phyloP scores from a whole-genome alignment of 1,140 invertebrate species.

The Trichomalopsis sarcophagae region DNA sequence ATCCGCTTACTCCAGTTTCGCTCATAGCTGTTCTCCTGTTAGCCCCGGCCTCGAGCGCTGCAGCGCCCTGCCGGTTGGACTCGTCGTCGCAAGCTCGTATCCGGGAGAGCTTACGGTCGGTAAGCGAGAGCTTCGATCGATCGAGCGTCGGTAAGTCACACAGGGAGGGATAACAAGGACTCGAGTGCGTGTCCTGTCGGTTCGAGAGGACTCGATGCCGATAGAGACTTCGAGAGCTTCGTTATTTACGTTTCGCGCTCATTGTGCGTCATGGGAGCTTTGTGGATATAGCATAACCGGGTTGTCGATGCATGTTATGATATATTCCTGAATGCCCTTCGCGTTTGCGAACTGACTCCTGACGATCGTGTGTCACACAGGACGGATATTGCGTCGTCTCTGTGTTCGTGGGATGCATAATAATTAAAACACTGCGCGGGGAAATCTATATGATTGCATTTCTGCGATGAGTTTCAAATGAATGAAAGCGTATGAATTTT shows the following conservation, averaged over 20 bases:
- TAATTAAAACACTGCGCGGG: not conserved
- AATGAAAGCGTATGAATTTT: not conserved
- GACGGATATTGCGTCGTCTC: not conserved
- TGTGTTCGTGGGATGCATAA: not conserved
- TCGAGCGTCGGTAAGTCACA: conserved; percentile 10
- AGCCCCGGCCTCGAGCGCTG: not conserved
- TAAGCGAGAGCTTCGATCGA: not conserved
- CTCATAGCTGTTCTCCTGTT: not conserved
- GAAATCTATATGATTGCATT: not conserved
- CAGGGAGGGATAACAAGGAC: not conserved
- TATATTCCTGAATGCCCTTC: not conserved
- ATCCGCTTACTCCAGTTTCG: not conserved
- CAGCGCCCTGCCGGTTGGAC: not conserved
- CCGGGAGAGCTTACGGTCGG: not conserved
- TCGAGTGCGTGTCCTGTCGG: no score
- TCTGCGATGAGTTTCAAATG: not conserved
- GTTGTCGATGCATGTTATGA: not conserved
- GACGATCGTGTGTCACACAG: not conserved
- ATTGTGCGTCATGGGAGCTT: not conserved
- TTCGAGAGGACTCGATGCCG: not conserved
- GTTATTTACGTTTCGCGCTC: not conserved
- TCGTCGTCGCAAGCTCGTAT: not conserved
- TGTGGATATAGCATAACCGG: not conserved
- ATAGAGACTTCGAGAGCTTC: not conserved
- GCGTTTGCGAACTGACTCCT: not conserved